Percentiles rank a stretch among this genome's conserved stretches.
Conservation (phyloP, 2,797 vertebrate genomes). For the Gobionotothen gibberifrons region DNA sequence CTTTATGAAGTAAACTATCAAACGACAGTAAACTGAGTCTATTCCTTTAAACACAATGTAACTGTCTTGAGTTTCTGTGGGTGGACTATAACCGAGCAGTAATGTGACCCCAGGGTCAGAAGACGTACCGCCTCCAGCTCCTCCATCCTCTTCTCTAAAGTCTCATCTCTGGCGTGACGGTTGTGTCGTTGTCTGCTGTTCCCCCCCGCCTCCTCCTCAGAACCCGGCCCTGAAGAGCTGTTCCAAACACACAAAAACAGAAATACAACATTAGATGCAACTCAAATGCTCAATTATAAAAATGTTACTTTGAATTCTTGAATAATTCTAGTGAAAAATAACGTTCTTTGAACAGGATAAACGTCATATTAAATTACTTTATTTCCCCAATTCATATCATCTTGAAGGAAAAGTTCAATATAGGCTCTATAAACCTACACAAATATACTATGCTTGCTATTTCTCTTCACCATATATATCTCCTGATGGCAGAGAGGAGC, state of each 20-base stretch:
- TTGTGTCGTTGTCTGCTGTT: constrained; percentile 80
- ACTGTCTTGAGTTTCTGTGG: not conserved
- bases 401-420: too few relatives aligned
- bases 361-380: too few relatives aligned
- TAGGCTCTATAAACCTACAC: too few relatives aligned
- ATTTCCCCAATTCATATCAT: too few relatives aligned
- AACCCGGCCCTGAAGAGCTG: constrained; percentile 68
- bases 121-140: constrained; percentile 93
- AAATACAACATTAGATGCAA: constrained; percentile 1
- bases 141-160: constrained; percentile 92
- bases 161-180: constrained; percentile 84
- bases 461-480: too few relatives aligned
- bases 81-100: not conserved
- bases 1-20: too few relatives aligned
- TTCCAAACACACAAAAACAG: constrained; percentile 24
- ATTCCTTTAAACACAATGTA: not conserved
- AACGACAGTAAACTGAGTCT: too few relatives aligned
- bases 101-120: too few relatives aligned
- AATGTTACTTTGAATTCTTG: constrained; percentile 11
- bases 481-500: too few relatives aligned
- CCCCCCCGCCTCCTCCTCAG: constrained; percentile 88
- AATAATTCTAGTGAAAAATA: too few relatives aligned
- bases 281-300: not conserved
- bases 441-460: too few relatives aligned
- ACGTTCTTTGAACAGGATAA: too few relatives aligned